phyloP scores from a whole-genome alignment of 2,888 invertebrate genomes.

The Lordiphosa andalusiaca region DNA sequence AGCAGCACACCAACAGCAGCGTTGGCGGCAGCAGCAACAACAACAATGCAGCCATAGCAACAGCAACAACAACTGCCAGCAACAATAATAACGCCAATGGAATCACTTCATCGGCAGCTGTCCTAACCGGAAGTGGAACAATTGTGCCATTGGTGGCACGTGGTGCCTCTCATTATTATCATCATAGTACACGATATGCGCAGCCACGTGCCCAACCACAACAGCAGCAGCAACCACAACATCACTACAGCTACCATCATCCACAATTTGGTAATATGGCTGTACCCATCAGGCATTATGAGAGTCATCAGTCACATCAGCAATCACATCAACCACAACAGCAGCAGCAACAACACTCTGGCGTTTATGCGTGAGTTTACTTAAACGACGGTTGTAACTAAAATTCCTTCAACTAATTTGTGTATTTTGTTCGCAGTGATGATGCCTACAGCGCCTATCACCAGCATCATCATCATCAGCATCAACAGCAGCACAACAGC shows the following conservation, averaged over 20 bases:
- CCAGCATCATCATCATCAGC: conserved; percentile 52
- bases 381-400: not conserved
- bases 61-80: conserved; percentile 48
- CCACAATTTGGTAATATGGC: conserved; percentile 80
- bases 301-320: conserved; percentile 51
- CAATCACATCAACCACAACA: conserved; percentile 40
- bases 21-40: conserved; percentile 36
- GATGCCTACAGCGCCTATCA: conserved; percentile 62
- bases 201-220: conserved; percentile 29
- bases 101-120: conserved; percentile 60
- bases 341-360: conserved; percentile 54
- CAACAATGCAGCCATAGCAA: conserved; percentile 37
- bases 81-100: conserved; percentile 60
- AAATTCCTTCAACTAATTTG: not conserved
- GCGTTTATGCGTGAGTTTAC: conserved; percentile 59
- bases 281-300: conserved; percentile 74
- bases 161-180: conserved; percentile 53
- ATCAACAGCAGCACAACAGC: conserved; percentile 30
- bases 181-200: conserved; percentile 40
- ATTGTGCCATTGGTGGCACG: conserved; percentile 59
- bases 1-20: conserved; percentile 43
- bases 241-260: conserved; percentile 76
- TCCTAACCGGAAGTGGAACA: conserved; percentile 60
- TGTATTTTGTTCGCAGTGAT: conserved; percentile 32
- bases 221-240: conserved; percentile 39